Conservation (phyloP, 2,797 vertebrate genomes). For the Acipenser oxyrinchus region DNA sequence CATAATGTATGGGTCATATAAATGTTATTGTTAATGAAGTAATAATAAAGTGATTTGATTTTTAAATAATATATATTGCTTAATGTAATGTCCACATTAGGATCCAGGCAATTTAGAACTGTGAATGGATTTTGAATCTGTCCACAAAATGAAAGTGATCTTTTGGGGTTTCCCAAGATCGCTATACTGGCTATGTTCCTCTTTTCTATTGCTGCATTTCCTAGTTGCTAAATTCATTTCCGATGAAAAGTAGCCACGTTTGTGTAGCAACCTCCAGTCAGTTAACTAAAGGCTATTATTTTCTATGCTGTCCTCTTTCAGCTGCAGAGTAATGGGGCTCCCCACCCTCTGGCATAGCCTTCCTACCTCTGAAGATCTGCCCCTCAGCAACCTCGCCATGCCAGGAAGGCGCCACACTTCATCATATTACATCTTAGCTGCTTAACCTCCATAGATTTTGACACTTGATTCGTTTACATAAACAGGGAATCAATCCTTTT, state of each 20-base stretch:
- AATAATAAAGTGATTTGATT: too few relatives aligned
- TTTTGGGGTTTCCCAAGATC: slow-evolving; percentile 33
- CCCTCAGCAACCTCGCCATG: slow-evolving; percentile 25
- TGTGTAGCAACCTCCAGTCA: slow-evolving; percentile 9
- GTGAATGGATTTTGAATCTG: too few relatives aligned
- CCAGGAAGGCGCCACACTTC: neutral
- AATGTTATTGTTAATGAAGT: too few relatives aligned
- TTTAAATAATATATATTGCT: too few relatives aligned
- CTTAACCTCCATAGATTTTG: too few relatives aligned
- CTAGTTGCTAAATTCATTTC: slow-evolving; percentile 13
- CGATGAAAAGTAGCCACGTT: slow-evolving; percentile 2
- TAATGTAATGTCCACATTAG: too few relatives aligned
- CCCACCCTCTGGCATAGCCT: slow-evolving; percentile 26
- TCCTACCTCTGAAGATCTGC: slow-evolving; percentile 29
- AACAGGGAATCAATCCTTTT: neutral
- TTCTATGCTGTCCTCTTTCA: slow-evolving; percentile 31
- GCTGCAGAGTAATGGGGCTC: slow-evolving; percentile 45
- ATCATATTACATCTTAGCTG: neutral
- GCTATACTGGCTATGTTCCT: slow-evolving; percentile 29
- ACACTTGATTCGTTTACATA: neutral
- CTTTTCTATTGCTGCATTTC: slow-evolving; percentile 23
- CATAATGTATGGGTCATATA: too few relatives aligned
- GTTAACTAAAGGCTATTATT: neutral
- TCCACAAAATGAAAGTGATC: neutral
- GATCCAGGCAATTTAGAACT: too few relatives aligned